Percentiles rank a stretch among this genome's conserved stretches.
phyloP scores from a whole-genome alignment of 2,113 vertebrate genomes.

The Prolemur simus region DNA sequence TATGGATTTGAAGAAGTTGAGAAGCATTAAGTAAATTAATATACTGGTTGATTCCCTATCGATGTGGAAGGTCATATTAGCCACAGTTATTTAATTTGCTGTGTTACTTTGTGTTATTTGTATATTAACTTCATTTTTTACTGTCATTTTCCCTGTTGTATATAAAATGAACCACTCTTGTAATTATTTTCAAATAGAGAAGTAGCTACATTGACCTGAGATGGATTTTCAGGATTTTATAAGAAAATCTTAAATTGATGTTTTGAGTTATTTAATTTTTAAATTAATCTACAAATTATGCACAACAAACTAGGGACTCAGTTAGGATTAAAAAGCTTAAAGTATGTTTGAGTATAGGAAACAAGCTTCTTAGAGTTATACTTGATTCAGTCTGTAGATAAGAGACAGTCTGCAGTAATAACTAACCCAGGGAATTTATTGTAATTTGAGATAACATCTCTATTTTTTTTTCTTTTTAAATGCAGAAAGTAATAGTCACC shows the following conservation, averaged over 20 bases:
- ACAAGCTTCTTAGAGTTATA: constrained; percentile 47
- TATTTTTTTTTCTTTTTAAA: constrained; percentile 42
- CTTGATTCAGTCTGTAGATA: constrained; percentile 61
- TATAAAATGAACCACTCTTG: constrained; percentile 60
- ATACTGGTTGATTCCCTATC: neutral
- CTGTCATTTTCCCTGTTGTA: constrained; percentile 56
- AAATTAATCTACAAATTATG: constrained; percentile 47
- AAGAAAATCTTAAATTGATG: constrained; percentile 50
- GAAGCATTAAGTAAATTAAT: constrained; percentile 23
- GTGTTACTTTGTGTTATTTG: constrained; percentile 53
- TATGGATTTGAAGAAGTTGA: constrained; percentile 29
- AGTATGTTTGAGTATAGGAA: constrained; percentile 65
- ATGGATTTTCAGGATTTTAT: constrained; percentile 47
- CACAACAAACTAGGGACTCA: constrained; percentile 23
- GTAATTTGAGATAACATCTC: constrained; percentile 48
- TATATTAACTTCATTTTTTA: constrained; percentile 62
- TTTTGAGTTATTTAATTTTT: constrained; percentile 64
- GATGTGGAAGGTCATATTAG: constrained; percentile 24
- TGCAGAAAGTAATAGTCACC: constrained; percentile 69
- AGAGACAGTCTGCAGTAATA: constrained; percentile 53
- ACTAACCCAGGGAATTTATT: constrained; percentile 63
- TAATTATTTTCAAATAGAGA: constrained; percentile 63
- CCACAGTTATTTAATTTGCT: constrained; percentile 41
- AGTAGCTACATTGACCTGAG: constrained; percentile 45
- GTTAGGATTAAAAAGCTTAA: constrained; percentile 35